Base-by-base conservation (phyloP, 2,888 invertebrate genomes). In the Tinea trinotella region DNA sequence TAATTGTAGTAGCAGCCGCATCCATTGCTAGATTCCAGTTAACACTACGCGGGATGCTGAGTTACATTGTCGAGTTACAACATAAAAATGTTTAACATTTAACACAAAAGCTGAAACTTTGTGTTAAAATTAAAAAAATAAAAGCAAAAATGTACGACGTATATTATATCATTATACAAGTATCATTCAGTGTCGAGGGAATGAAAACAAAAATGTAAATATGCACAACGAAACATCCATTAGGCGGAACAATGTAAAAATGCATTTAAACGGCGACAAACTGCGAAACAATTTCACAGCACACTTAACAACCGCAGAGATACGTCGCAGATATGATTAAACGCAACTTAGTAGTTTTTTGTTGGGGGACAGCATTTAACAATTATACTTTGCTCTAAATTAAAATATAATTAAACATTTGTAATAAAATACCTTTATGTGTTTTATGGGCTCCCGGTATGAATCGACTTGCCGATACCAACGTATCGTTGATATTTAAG, bases 241-340 rank as follows among this genome's bases (percentile, higher is more conserved):
- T 57, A 56, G 48, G 48, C 44, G 40, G n/a, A 49, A 52, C 64
- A 60, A 63, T 56, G 66, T 64, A 70, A 70, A 71, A 73, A 68
- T 65, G 65, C 64, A 67, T 64, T 62, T 66, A 71, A 40, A 63
- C 68, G 63, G 64, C 62, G 66, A 70, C 71, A 71, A 40, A 72
- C 76, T 67, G 67, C 63, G 68, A 62, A 76, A 76, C 75, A 70
- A 76, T 79, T 73, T 46, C 48, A 53, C 40, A 18, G 52, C 35
- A 52, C 13, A 52, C 18, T 55, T 20, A 48, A 1, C 48, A 48
- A 48, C 40, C 18, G 48, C 48, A 20, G 48, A 48, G 48, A 48
- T 10, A 48, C 20, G 48, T 18, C 20, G 48, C 48, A 40, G 40
- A 40, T 48, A 48, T 48, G 18, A 48, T 48, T 48, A 48, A 48